Evolutionary conservation across 2,888 invertebrate genomes (phyloP).

Genomic region (Belgica antarctica): DNA sequence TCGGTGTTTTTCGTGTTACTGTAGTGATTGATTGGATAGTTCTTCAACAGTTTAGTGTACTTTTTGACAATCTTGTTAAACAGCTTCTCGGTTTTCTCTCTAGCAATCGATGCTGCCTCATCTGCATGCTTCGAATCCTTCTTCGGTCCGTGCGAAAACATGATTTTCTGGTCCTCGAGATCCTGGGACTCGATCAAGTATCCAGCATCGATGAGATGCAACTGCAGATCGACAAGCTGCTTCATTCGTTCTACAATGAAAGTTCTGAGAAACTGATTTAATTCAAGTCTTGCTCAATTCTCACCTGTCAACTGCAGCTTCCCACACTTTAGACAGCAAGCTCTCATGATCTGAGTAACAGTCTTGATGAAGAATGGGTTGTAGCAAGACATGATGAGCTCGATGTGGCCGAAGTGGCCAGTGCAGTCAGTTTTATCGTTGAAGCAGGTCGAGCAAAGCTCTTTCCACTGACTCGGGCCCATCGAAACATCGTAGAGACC

Average conservation of each 20-base stretch:
- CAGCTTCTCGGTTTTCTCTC: constrained; percentile 46
- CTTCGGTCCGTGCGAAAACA: constrained; percentile 47
- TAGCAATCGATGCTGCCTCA: constrained; percentile 53
- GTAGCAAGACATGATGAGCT: constrained; percentile 80
- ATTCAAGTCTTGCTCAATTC: neutral
- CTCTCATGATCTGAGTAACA: constrained; percentile 65
- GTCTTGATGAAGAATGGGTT: constrained; percentile 86
- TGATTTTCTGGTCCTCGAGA: constrained; percentile 57
- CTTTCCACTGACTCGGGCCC: constrained; percentile 66
- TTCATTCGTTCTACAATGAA: constrained; percentile 52
- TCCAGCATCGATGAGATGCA: constrained; percentile 75
- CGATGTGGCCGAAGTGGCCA: constrained; percentile 95
- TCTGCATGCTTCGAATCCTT: constrained; percentile 49
- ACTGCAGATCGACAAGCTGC: constrained; percentile 57
- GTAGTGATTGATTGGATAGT: constrained; percentile 45
- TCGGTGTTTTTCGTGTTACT: constrained; percentile 51
- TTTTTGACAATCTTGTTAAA: constrained; percentile 48
- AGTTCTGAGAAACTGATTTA: neutral
- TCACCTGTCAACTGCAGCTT: constrained; percentile 65
- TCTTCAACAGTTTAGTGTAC: constrained; percentile 53
- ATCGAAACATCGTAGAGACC: constrained; percentile 89
- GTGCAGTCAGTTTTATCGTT: constrained; percentile 67
- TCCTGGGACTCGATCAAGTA: constrained; percentile 70
- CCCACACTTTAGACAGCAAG: constrained; percentile 70
- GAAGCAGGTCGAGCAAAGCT: constrained; percentile 79